A percentile compares a stretch with the other conserved stretches of the same genome.
Conservation (phyloP, 1,140 invertebrate species). For the Aphaenogaster rudis region DNA sequence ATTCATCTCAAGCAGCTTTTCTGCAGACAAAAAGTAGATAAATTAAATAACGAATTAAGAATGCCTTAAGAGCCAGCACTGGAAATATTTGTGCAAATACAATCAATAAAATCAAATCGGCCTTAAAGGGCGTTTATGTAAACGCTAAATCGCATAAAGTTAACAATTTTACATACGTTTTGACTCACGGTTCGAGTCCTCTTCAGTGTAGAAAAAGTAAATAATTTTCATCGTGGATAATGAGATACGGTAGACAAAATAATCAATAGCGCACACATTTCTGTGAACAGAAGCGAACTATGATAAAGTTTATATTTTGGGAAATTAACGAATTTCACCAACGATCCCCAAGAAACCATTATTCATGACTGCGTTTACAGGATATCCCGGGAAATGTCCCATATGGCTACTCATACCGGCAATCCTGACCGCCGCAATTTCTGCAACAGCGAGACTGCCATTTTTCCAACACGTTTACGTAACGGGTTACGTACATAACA, state of each 20-base stretch:
- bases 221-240: not conserved
- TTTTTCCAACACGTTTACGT: slow-evolving; percentile 35
- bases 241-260: not conserved
- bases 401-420: slow-evolving; percentile 18
- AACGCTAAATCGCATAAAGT: too few relatives aligned
- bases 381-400: slow-evolving; percentile 29
- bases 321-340: slow-evolving; percentile 34
- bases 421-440: slow-evolving; percentile 33
- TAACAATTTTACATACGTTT: not conserved
- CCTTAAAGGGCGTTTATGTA: too few relatives aligned
- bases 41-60: too few relatives aligned
- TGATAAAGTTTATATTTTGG: slow-evolving; percentile 19
- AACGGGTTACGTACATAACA: slow-evolving; percentile 8
- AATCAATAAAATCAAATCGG: too few relatives aligned
- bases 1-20: too few relatives aligned
- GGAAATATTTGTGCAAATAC: too few relatives aligned
- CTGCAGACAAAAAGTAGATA: not conserved
- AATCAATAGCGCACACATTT: not conserved
- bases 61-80: too few relatives aligned
- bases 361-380: slow-evolving; percentile 15
- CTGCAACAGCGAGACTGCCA: slow-evolving; percentile 14
- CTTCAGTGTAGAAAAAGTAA: too few relatives aligned
- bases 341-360: slow-evolving; percentile 44
- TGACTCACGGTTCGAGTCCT: not conserved
- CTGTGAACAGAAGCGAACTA: not conserved